A percentile compares a stretch with the other conserved stretches of the same genome.
Conservation (phyloP, 2,113 vertebrate genomes). For the Vidua macroura region DNA sequence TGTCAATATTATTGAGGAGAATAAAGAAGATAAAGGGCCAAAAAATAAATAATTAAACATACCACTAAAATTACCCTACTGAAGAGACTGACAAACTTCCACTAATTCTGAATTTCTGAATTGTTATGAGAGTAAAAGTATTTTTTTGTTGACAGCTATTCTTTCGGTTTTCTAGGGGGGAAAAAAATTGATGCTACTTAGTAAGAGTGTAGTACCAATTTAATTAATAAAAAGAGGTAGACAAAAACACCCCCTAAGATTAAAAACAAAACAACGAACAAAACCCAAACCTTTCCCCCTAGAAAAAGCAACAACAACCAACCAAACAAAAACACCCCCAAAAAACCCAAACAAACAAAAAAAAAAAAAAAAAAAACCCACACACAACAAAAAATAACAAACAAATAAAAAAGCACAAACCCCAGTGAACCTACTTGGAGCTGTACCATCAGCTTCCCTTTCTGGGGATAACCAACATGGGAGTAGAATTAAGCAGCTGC, state of each 20-base stretch:
- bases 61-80: not conserved
- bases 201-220: not conserved
- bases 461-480: rapidly evolving
- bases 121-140: not conserved
- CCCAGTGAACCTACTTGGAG: not conserved
- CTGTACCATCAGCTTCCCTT: not conserved
- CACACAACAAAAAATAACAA: no score
- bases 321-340: not conserved
- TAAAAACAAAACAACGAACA: rapidly evolving
- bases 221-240: not conserved
- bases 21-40: not conserved
- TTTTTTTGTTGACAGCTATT: not conserved
- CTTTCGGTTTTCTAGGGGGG: not conserved
- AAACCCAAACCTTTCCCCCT: not conserved
- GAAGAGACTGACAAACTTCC: not conserved
- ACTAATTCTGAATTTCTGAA: not conserved
- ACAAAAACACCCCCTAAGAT: not conserved
- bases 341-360: not conserved
- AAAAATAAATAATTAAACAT: not conserved
- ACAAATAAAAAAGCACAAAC: not conserved
- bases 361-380: not conserved
- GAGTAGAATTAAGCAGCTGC: rapidly evolving
- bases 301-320: not conserved
- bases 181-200: not conserved
- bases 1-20: not conserved